Base-by-base conservation (phyloP, 2,888 invertebrate species). In the Carabus problematicus region DNA sequence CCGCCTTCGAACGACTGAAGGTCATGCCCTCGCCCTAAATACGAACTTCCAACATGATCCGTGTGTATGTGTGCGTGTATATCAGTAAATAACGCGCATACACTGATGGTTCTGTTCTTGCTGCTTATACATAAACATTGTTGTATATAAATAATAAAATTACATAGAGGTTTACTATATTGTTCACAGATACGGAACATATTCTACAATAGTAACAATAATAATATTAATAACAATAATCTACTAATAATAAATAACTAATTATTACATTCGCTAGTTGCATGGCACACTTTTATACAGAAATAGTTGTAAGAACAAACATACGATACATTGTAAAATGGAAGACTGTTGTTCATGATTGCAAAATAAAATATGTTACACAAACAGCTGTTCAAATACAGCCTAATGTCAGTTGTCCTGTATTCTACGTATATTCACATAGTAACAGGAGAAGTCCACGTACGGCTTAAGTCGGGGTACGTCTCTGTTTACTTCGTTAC, bases 371-470 rank as follows among this genome's bases (percentile, higher is more conserved):
- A 29, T 6, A 29, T 29, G 29, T 29, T 29, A 3, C 29, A 29
- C n/a, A n/a, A n/a, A n/a, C n/a, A n/a, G n/a, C n/a, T n/a, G n/a
- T n/a, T n/a, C n/a, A n/a, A n/a, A 29, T 29, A 29, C 29, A 29
- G 29, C 29, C 3, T 6, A 3, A 2, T 16, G 16, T 52, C 12
- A 18, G 11, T 56, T 58, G 6, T 59, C 59, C 19, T 60, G 41
- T 42, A 49, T 41, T 6, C 29, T 29, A 6, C 60, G 14, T 0
- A 92, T 86, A 77, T 90, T 91, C 70, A 86, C 85, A 75, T 89
- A 93, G 82, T 91, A 96, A 76, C 90, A 90, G 0, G 89, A 84
- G 80, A 96, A 96, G 80, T 94, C 91, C 0, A 96, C 94, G 78
- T 96, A 95, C 0, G 93, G 87, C 64, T 88, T 87, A 1, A 95